phyloP scores from a whole-genome alignment of 1,140 invertebrate genomes.

The Holotrichia oblita region DNA sequence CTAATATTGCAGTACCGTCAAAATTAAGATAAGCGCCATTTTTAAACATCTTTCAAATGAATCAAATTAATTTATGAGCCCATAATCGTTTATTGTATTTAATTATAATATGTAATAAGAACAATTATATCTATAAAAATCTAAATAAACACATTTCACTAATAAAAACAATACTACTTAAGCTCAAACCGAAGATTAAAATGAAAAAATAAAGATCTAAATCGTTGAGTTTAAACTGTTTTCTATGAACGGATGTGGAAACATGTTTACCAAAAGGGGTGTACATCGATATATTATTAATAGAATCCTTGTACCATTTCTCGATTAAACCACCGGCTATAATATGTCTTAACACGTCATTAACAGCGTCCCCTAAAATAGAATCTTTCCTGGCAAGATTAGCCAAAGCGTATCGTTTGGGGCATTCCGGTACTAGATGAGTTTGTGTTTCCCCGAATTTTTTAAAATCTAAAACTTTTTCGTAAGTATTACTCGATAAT shows the following conservation, averaged over 20 bases:
- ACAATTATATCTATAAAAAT: too few relatives aligned
- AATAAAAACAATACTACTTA: background rate
- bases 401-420: background rate
- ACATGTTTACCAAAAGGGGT: background rate
- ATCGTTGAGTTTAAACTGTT: background rate
- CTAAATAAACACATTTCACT: background rate
- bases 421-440: background rate
- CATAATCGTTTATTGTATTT: too few relatives aligned
- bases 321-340: background rate
- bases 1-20: too few relatives aligned
- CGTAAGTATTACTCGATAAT: background rate
- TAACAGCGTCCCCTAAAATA: background rate
- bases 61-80: too few relatives aligned
- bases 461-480: background rate
- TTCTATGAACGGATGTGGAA: background rate
- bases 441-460: background rate
- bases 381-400: background rate
- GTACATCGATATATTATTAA: background rate
- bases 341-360: background rate
- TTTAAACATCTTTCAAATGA: too few relatives aligned
- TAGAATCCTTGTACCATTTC: background rate
- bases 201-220: background rate
- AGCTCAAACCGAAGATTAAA: background rate
- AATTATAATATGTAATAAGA: too few relatives aligned
- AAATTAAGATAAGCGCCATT: too few relatives aligned